Base-by-base conservation (phyloP, 2,113 vertebrate genomes). In the Ailuropoda melanoleuca region DNA sequence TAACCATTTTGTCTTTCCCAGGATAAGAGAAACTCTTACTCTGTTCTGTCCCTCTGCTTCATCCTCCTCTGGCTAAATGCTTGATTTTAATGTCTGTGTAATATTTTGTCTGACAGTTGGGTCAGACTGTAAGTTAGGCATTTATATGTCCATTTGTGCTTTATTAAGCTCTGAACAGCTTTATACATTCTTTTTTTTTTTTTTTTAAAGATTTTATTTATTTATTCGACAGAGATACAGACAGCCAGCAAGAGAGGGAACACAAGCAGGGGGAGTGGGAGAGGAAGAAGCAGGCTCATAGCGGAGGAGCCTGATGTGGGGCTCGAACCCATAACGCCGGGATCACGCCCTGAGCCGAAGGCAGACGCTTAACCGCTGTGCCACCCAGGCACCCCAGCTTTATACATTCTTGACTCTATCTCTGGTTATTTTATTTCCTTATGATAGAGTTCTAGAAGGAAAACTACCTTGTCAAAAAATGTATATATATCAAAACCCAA, bases 111-210 rank as follows among this genome's bases (percentile, higher is more conserved):
- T 88, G 46, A 66, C 23, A 37, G 13, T 64, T 64, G 24, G 21
- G 31, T 66, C 13, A 0, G 84, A 93, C 21, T 96, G 87, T 94
- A 60, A 93, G 8, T 85, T 92, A 64, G 56, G 60, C 58, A 64
- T n/a, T 84, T 94, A 83, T 94, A 13, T 56, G 58, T 94, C 26
- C 48, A 14, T 84, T 88, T 94, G 88, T 34, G 14, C 46, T 19
- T 64, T 80, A 74, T 84, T 91, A 96, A 95, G n/a, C 66, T 90
- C 48, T 92, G 17, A 90, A 68, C 23, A 90, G 48, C 48, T 78
- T 94, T 82, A 64, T 92, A 29, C 8, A 37, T 93, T 83, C 7
- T 94, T 88, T n/a, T n/a, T n/a, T n/a, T n/a, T n/a, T n/a, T n/a
- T n/a, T n/a, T n/a, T n/a, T n/a, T n/a, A n/a, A n/a, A n/a, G n/a